A percentile compares a stretch with the other conserved stretches of the same genome.
These are phyloP conservation scores for Ooceraea biroi DNA, from an alignment of 1,140 invertebrate species.

Conservation along the genomic window DNA sequence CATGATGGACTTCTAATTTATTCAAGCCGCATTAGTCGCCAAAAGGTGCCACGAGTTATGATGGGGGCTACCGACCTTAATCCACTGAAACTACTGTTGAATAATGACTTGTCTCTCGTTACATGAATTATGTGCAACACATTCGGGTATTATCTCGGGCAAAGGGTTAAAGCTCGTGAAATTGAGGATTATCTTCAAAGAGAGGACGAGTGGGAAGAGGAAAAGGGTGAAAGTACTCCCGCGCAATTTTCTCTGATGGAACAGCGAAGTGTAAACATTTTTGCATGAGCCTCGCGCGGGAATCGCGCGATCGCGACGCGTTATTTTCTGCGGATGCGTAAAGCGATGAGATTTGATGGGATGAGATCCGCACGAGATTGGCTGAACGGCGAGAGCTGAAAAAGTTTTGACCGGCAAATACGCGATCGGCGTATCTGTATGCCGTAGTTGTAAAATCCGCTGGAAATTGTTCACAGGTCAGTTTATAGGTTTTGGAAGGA, in stretches of 20 bases:
- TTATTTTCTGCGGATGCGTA: conserved; percentile 14
- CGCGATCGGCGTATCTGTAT: conserved; percentile 12
- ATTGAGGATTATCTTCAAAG: conserved; percentile 15
- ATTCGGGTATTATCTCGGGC: background rate
- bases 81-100: conserved; percentile 54
- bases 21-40: conserved; percentile 53
- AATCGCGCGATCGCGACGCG: background rate
- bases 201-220: no score
- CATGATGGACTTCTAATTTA: conserved; percentile 63
- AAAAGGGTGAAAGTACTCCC: background rate
- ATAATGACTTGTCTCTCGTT: conserved; percentile 39
- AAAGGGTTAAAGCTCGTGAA: conserved; percentile 7
- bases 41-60: conserved; percentile 44
- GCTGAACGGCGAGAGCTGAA: background rate
- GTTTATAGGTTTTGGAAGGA: background rate
- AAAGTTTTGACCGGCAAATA: conserved; percentile 24
- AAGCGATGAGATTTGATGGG: conserved; percentile 16
- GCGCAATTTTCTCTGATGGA: background rate
- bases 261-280: background rate
- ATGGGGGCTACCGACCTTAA: conserved; percentile 12
- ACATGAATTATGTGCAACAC: conserved; percentile 38
- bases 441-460: background rate
- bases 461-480: conserved; percentile 2
- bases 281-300: background rate
- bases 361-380: conserved; percentile 24